Conservation (phyloP, 2,888 invertebrate genomes). For the Andricus curvator region DNA sequence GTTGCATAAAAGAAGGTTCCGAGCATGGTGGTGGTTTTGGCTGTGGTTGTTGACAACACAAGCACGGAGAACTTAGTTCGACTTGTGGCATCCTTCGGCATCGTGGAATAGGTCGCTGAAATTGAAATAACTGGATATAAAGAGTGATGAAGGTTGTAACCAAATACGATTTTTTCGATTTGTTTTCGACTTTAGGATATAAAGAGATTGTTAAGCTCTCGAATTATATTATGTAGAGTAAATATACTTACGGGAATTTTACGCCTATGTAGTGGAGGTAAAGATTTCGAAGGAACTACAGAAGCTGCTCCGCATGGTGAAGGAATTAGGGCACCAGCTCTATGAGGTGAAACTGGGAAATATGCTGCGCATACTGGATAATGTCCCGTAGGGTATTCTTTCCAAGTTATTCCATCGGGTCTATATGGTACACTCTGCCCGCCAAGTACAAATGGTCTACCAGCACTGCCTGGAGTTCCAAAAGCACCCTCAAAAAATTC, state of each 20-base stretch:
- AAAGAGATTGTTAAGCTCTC: not conserved
- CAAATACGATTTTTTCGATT: no score
- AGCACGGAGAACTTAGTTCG: not conserved
- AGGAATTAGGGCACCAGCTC: no score
- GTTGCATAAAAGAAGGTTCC: not conserved
- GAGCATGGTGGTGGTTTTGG: not conserved
- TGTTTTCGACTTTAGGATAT: not conserved
- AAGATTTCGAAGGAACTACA: no score
- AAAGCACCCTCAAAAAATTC: no score
- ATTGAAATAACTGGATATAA: not conserved
- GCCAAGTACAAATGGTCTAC: not conserved
- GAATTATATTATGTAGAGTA: not conserved
- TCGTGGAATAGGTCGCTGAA: not conserved
- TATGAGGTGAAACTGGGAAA: not conserved
- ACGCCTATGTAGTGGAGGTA: not conserved
- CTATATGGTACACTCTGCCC: not conserved
- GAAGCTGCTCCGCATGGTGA: no score
- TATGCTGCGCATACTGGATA: not conserved
- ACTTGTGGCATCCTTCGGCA: not conserved
- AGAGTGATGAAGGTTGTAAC: no score
- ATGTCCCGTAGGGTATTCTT: not conserved
- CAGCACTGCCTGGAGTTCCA: no score
- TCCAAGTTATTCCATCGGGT: not conserved
- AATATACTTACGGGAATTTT: not conserved
- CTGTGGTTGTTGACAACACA: not conserved